Evolutionary conservation across 2,797 vertebrate species (phyloP), one percentile per base, ranked within the genome.

Genomic region (Danio tinwini): DNA sequence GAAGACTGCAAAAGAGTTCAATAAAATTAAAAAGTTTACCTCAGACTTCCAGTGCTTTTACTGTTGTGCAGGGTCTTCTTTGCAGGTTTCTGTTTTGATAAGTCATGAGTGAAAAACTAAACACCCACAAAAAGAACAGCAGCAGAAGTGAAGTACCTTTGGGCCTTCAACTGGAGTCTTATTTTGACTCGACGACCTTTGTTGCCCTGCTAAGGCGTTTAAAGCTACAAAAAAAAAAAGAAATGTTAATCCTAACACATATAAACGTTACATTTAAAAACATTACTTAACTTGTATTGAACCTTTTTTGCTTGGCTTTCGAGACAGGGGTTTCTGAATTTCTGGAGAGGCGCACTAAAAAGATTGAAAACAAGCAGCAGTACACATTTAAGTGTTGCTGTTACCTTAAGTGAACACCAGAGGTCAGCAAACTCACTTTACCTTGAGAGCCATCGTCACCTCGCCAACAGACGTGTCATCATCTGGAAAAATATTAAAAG

Each of bases 381-480:
- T 2, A 11, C 53, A 42, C 6, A 72, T 14, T n/a, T 14, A 58
- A 44, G 1, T 4, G 3, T 4, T 7, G 44, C 5, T 1, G 10
- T 61, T 62, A 0, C 0, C 3, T 1, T 0, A 1, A 6, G 0
- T 0, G 16, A 68, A 76, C 74, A 62, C 7, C 4, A 77, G 71
- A 40, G 29, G 63, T 19, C 6, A 70, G 52, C 56, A 81, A 47
- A 47, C 21, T 12, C 2, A 52, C 53, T 87, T 89, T 80, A 93
- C 93, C 88, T 79, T 89, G 49, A 92, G 84, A 8, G 88, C 89
- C 49, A 92, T 90, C 0, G 91, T 91, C 12, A 91, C 89, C 0
- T 93, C 91, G 29, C 91, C 92, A 2, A 89, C 85, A 5, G 89
- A 85, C 0, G 77, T 6, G 29, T 90, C 86, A 4, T 88, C 84